Percentiles rank a stretch among this genome's conserved stretches.
Evolutionary conservation across 92 coral and sea anemone genomes (phyloP).

Genomic region (Parazoanthus atlanticus): DNA sequence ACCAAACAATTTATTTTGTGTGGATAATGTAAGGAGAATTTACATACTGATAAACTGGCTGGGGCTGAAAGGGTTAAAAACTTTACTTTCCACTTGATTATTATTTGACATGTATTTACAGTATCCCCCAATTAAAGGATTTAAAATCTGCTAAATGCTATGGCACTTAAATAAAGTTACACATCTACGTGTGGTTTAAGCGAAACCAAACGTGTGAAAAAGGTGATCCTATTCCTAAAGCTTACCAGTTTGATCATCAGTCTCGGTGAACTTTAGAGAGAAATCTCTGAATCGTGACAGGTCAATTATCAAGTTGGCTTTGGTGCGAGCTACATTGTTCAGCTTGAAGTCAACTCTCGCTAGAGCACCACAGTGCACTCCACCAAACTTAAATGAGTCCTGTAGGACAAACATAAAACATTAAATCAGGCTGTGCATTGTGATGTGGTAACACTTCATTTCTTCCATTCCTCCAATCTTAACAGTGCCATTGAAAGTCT

Average conservation of each 20-base stretch:
- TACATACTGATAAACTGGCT: no score
- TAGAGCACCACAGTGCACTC: constrained; percentile 95
- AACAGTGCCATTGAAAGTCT: no score
- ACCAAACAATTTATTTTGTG: no score
- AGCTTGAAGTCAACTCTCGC: constrained; percentile 80
- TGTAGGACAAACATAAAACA: constrained; percentile 20
- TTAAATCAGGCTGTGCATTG: neutral
- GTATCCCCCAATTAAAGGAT: no score
- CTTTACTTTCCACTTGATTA: no score
- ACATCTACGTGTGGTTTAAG: neutral
- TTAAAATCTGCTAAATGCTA: no score
- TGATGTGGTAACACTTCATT: neutral
- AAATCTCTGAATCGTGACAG: constrained; percentile 87
- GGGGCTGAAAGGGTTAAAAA: no score
- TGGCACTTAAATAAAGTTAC: no score
- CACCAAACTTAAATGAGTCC: constrained; percentile 86
- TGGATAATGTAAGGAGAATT: no score
- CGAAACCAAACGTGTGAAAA: neutral
- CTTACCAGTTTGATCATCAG: constrained; percentile 68
- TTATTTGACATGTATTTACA: no score
- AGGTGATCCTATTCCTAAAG: neutral
- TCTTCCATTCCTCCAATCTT: neutral
- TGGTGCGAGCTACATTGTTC: constrained; percentile 81
- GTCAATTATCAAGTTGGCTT: constrained; percentile 86
- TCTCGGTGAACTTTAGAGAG: constrained; percentile 79